These are phyloP conservation scores for Magallana gigas DNA, from an alignment of 1,140 invertebrate species.

Conservation along the genomic window DNA sequence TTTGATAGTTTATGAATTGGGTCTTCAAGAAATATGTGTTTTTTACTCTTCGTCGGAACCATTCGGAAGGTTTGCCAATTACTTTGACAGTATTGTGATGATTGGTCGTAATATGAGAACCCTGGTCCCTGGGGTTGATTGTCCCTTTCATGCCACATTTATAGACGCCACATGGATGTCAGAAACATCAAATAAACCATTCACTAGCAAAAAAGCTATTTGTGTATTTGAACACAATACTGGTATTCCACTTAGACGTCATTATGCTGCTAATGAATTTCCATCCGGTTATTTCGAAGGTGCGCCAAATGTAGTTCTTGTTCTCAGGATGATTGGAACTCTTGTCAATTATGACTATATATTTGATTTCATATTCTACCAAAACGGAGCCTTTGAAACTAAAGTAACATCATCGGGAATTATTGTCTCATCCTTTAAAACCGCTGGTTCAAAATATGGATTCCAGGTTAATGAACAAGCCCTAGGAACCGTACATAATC, in stretches of 20 bases:
- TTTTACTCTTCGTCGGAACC: constrained; percentile 52
- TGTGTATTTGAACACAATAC: constrained; percentile 73
- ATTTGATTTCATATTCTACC: constrained; percentile 70
- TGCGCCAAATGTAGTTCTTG: constrained; percentile 62
- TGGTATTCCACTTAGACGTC: constrained; percentile 66
- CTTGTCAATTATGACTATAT: constrained; percentile 73
- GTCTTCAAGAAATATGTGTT: constrained; percentile 57
- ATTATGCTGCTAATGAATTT: constrained; percentile 56
- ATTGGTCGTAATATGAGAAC: constrained; percentile 36
- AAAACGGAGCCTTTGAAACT: constrained; percentile 68
- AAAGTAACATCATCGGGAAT: constrained; percentile 64
- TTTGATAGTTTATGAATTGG: constrained; percentile 58
- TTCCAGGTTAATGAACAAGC: constrained; percentile 42
- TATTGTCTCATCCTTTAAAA: constrained; percentile 29
- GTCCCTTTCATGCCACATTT: constrained; percentile 63
- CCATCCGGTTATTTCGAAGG: constrained; percentile 63
- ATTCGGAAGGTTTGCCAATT: constrained; percentile 38
- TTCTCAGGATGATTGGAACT: constrained; percentile 64
- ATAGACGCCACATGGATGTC: constrained; percentile 54
- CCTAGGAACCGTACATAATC: constrained; percentile 51
- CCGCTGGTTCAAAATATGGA: constrained; percentile 41
- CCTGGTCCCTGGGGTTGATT: constrained; percentile 62
- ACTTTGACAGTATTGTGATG: constrained; percentile 46
- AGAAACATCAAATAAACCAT: constrained; percentile 44
- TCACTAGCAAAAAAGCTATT: constrained; percentile 53